Evolutionary conservation across 2,113 vertebrate genomes (phyloP), one percentile per base, ranked within the genome.

Genomic region (Dasypus novemcinctus): DNA sequence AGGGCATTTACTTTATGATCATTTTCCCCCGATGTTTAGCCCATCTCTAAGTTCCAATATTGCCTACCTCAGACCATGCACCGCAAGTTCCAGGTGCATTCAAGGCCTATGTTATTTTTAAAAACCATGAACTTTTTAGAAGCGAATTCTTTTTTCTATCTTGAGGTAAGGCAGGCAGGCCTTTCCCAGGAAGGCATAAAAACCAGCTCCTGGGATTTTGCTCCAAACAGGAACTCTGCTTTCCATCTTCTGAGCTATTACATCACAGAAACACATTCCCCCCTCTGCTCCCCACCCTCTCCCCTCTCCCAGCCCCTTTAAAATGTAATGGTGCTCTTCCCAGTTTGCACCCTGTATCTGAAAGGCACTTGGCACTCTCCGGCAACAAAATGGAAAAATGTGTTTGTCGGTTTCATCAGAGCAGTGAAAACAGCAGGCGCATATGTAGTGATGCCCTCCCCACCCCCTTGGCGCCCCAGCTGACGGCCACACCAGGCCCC

Each of bases 201-300:
- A 93, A n/a, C 29, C 41, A 92, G 31, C 31, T 80, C 74, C 71
- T n/a, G 76, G 54, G 46, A 84, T 97, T 97, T 81, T 64, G 85
- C 20, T 80, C n/a, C 84, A 90, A 61, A 27, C 46, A 89, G 59
- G 92, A 36, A 43, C 66, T 83, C 36, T 94, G 71, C 33, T 94
- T 68, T 94, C 75, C 93, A 49, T 38, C 31, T 93, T 88, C 25
- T 7, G 25, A 93, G 85, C 76, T 82, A 88, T 78, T 59, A 88
- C 46, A 88, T 79, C 59, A 91, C 29, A 74, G 76, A 96, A 80
- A 81, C 13, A 91, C 23, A 68, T 76, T 63, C 63, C 7, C 23
- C 15, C 27, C n/a, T n/a, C n/a, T n/a, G n/a, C n/a, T n/a, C n/a
- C n/a, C n/a, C n/a, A n/a, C n/a, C n/a, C n/a, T n/a, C 36, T 17